Base-by-base conservation (phyloP, 2,888 invertebrate species). In the Dolomedes plantarius region DNA sequence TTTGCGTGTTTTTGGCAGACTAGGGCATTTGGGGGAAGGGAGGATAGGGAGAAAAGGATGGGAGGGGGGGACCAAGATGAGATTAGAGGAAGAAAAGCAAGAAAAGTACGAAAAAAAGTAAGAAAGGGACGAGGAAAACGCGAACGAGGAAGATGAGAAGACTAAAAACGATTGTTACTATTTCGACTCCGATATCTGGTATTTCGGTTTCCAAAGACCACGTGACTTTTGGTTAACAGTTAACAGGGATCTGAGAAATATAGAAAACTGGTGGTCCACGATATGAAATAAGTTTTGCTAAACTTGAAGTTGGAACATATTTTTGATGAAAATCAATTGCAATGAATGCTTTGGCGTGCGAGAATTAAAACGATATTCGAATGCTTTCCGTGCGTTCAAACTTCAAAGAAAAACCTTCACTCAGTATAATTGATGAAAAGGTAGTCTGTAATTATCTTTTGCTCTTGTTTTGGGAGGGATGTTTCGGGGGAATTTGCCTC, bases 1-100 rank as follows among this genome's bases (percentile, higher is more conserved):
- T 82, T 82, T 82, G 82, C 82, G 82, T 82, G 82, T 82, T 82
- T 82, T 82, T 82, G 82, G 82, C 82, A 82, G 82, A 76, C 82
- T 82, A 75, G 76, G 82, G 71, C 69, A 69, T 76, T 82, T 36
- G 32, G 67, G 68, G 69, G 46, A 16, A 32, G 28, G 1, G 13
- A 41, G 23, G 62, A 36, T 32, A 28, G 69, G n/a, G n/a, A n/a
- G n/a, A n/a, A n/a, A n/a, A n/a, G n/a, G n/a, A n/a, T n/a, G n/a
- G n/a, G n/a, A n/a, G n/a, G n/a, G 36, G 75, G 68, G 75, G 64
- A 36, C 69, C 69, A 69, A 82, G 82, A 82, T 82, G 82, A 82
- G 82, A 82, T 82, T 82, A 82, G 82, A 76, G 81, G 68, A 81
- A 76, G 82, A 75, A 82, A 82, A 82, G 69, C 32, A 82, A 82